Percentiles rank a stretch among this genome's conserved stretches.
phyloP scores from a whole-genome alignment of 2,888 invertebrate genomes.

The Lasioglossum calceatum region DNA sequence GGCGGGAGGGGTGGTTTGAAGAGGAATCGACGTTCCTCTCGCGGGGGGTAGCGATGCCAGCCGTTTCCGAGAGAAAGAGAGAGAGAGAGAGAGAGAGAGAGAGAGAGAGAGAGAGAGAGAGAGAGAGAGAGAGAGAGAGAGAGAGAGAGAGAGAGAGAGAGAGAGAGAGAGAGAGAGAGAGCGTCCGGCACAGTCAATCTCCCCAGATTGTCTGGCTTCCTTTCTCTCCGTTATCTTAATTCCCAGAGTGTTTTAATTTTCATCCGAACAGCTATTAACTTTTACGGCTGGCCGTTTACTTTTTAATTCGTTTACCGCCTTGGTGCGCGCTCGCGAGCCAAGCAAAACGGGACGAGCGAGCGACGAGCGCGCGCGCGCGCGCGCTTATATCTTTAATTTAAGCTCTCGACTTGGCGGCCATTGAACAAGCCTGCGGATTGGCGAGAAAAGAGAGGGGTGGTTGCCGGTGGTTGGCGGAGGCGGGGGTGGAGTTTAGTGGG shows the following conservation, averaged over 20 bases:
- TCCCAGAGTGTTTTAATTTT: slow-evolving; percentile 83
- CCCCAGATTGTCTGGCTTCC: slow-evolving; percentile 69
- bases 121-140: background rate
- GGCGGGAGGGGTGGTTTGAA: slow-evolving; percentile 10
- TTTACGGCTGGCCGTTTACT: slow-evolving; percentile 83
- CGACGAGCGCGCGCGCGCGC: slow-evolving; percentile 5
- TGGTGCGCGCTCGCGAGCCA: background rate
- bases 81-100: background rate
- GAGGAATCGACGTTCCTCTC: slow-evolving; percentile 55
- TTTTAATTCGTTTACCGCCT: slow-evolving; percentile 83
- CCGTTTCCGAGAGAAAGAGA: background rate
- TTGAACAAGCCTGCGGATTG: slow-evolving; percentile 76
- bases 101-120: background rate
- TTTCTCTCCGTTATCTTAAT: slow-evolving; percentile 72
- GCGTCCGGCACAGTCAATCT: slow-evolving; percentile 66
- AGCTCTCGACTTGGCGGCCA: slow-evolving; percentile 80
- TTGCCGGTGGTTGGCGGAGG: slow-evolving; percentile 51
- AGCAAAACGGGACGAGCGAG: background rate
- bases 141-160: background rate
- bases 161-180: background rate
- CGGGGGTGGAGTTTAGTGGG: slow-evolving; percentile 70
- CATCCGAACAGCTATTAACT: slow-evolving; percentile 83
- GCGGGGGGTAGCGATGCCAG: background rate
- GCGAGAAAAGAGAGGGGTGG: slow-evolving; percentile 64
- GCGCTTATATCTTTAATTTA: slow-evolving; percentile 76